Conservation (phyloP, 2,113 vertebrate species). For the Burhinus bistriatus region DNA sequence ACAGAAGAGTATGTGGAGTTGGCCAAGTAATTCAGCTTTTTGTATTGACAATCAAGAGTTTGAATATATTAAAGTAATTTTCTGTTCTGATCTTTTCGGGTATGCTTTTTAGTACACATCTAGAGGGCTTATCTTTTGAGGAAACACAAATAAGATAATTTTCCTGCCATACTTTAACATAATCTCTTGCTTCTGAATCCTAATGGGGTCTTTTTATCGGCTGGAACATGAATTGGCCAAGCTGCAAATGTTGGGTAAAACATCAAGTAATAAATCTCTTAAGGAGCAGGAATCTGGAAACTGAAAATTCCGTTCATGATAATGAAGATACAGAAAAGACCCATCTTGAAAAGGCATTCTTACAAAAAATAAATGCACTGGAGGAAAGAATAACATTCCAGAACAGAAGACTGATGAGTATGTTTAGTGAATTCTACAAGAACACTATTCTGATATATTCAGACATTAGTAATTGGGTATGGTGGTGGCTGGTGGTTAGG, state of each 20-base stretch:
- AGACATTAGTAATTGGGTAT: background rate
- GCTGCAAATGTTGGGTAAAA: constrained; percentile 48
- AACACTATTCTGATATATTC: background rate
- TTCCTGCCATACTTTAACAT: background rate
- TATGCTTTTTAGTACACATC: background rate
- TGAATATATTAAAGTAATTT: background rate
- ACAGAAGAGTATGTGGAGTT: background rate
- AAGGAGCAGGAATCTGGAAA: background rate
- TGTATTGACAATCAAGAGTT: background rate
- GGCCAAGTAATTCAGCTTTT: background rate
- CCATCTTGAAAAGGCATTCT: constrained; percentile 60
- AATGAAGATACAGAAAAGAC: background rate
- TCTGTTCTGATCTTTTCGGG: background rate
- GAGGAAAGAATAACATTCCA: constrained; percentile 72
- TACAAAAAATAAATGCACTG: constrained; percentile 73
- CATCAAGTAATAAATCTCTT: background rate
- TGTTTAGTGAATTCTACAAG: constrained; percentile 21
- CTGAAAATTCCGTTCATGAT: constrained; percentile 16
- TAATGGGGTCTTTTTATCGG: constrained; percentile 47
- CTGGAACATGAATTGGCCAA: constrained; percentile 73
- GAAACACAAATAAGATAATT: background rate
- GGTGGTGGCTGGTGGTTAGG: background rate
- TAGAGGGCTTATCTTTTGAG: background rate
- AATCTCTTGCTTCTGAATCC: background rate
- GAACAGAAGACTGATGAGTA: constrained; percentile 77